Percentiles rank a stretch among this genome's conserved stretches.
Evolutionary conservation across 37 sponge, comb jelly and placozoan species (phyloP).

Genomic region (Theonella swinhoei): DNA sequence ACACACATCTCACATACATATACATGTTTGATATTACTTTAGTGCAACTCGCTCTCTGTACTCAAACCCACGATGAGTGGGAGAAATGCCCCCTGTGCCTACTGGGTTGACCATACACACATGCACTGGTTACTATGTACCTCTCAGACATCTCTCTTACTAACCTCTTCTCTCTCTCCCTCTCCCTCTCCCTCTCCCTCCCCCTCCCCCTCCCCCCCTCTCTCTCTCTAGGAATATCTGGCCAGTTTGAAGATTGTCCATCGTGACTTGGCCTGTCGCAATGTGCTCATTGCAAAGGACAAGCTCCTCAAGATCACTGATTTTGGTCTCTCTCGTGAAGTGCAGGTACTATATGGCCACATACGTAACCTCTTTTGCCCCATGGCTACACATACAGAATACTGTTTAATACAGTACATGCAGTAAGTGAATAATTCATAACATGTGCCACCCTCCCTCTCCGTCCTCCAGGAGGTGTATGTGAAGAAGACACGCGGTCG

Average conservation of each 20-base stretch:
- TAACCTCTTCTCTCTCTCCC: not conserved
- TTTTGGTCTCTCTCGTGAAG: constrained; percentile 73
- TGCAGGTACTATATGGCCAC: not conserved
- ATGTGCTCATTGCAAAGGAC: constrained; percentile 68
- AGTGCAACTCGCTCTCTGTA: not conserved
- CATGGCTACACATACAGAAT: no score
- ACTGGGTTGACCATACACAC: no score
- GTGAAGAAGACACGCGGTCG: constrained; percentile 63
- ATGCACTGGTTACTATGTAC: no score
- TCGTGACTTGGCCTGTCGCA: constrained; percentile 81
- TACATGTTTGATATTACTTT: not conserved
- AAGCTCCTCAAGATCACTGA: constrained; percentile 80
- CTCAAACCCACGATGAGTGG: no score
- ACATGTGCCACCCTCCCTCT: not conserved
- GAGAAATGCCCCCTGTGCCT: no score
- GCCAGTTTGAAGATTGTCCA: constrained; percentile 70
- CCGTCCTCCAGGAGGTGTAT: constrained; percentile 44
- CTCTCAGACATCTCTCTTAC: no score
- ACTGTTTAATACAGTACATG: not conserved
- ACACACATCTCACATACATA: not conserved
- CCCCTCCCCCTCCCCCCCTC: not conserved
- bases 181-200: not conserved
- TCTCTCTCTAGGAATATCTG: constrained; percentile 61
- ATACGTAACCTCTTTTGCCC: not conserved
- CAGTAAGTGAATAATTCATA: not conserved